phyloP scores from a whole-genome alignment of 2,797 vertebrate species.

The Myripristis jacobus region DNA sequence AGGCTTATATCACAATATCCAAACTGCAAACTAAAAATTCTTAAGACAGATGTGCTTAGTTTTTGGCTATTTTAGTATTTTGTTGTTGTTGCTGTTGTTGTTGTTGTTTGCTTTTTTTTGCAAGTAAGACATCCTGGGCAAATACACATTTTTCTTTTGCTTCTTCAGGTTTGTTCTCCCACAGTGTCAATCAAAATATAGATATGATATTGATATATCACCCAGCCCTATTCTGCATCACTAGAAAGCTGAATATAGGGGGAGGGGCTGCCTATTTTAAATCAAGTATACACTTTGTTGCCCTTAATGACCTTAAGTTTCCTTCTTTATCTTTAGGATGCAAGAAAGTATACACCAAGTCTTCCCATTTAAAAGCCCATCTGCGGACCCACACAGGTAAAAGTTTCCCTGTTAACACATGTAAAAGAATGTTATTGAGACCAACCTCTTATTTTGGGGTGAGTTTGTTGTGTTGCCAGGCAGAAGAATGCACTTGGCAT shows the following conservation, averaged over 20 bases:
- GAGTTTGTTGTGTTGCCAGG: conserved; percentile 68
- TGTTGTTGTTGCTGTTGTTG: too few species aligned
- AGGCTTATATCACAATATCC: too few species aligned
- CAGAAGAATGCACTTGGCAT: conserved; percentile 76
- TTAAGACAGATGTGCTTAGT: too few species aligned
- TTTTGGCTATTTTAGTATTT: too few species aligned
- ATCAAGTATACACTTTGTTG: background rate
- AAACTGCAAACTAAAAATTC: too few species aligned
- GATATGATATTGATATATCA: too few species aligned
- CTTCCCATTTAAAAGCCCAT: conserved; percentile 98
- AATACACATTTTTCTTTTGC: too few species aligned
- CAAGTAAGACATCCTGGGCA: too few species aligned
- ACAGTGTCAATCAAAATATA: too few species aligned
- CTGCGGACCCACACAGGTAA: conserved; percentile 97
- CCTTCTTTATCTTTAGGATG: conserved; percentile 86
- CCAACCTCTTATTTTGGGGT: conserved; percentile 58
- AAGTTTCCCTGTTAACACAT: conserved; percentile 58
- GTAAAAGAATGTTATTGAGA: conserved; percentile 16
- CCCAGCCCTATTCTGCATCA: too few species aligned
- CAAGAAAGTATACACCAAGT: conserved; percentile 98
- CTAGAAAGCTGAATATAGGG: background rate
- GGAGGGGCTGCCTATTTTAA: background rate
- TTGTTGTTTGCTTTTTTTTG: too few species aligned
- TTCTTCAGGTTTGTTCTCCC: too few species aligned
- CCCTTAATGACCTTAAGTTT: conserved; percentile 44